Conservation (phyloP, 2,888 invertebrate genomes). For the Empis livida region DNA sequence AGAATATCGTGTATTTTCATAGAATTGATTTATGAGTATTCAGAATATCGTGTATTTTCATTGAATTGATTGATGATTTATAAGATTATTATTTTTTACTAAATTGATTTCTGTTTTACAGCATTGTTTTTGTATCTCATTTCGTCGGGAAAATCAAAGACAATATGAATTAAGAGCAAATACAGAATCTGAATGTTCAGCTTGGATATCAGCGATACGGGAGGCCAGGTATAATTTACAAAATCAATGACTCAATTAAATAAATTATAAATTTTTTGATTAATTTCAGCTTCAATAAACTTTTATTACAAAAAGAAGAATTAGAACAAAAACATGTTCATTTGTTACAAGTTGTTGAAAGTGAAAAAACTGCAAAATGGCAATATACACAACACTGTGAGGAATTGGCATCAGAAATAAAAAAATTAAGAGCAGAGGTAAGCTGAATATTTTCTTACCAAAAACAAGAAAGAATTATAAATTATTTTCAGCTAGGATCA, state of each 20-base stretch:
- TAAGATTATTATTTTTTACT: too few relatives aligned
- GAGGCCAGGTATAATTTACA: conserved; percentile 70
- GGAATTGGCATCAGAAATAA: conserved; percentile 76
- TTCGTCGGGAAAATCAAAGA: conserved; percentile 71
- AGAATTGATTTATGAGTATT: too few relatives aligned
- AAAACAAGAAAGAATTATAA: too few relatives aligned
- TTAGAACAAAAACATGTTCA: conserved; percentile 86
- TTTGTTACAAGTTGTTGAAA: conserved; percentile 77
- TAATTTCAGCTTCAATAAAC: conserved; percentile 68
- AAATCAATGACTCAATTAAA: neutral
- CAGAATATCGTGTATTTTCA: too few relatives aligned
- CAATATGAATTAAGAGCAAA: conserved; percentile 78
- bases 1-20: too few relatives aligned
- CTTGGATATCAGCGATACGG: conserved; percentile 80
- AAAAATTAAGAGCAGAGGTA: conserved; percentile 79
- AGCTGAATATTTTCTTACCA: too few relatives aligned
- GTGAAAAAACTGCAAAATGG: conserved; percentile 85
- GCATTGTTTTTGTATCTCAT: conserved; percentile 82
- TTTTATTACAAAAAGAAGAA: conserved; percentile 78
- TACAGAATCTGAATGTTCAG: conserved; percentile 73
- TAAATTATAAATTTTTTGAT: neutral
- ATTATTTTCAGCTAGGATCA: neutral
- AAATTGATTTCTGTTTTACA: too few relatives aligned
- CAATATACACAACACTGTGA: conserved; percentile 88
- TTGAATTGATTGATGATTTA: too few relatives aligned